Conservation (phyloP, 1,140 invertebrate genomes). For the Nebria ingens region DNA sequence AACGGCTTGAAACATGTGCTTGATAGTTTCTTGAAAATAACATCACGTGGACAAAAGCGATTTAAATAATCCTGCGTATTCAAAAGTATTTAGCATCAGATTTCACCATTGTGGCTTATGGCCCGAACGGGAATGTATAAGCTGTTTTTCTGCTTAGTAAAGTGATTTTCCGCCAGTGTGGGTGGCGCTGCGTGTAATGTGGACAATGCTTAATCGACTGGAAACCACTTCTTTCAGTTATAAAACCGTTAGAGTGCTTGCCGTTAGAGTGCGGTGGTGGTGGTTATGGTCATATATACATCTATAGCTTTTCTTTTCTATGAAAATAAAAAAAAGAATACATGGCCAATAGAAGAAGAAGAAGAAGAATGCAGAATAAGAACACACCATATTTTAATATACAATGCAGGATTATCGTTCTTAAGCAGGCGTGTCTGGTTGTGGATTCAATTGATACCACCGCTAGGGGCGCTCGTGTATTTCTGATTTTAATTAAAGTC, state of each 20-base stretch:
- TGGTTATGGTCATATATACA: no score
- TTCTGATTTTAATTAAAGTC: slow-evolving; percentile 7
- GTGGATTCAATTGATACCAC: slow-evolving; percentile 2
- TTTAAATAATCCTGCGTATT: no score
- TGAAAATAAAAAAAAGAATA: neutral
- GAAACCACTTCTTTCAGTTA: slow-evolving; percentile 9
- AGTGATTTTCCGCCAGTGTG: neutral
- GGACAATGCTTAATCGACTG: neutral
- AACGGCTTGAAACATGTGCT: no score
- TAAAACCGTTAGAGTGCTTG: slow-evolving; percentile 3
- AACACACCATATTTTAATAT: neutral
- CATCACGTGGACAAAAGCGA: no score
- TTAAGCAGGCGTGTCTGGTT: slow-evolving; percentile 2
- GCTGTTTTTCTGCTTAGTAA: neutral
- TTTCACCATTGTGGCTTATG: neutral
- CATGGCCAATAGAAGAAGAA: no score
- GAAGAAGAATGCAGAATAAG: no score
- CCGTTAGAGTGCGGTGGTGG: no score
- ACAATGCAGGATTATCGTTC: slow-evolving; percentile 1
- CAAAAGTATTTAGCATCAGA: no score
- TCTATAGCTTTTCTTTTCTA: neutral
- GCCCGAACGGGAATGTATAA: neutral
- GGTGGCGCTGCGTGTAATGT: neutral
- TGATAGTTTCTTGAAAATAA: no score
- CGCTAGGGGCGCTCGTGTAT: neutral